phyloP scores from a whole-genome alignment of 1,140 invertebrate genomes.

The Drosophila truncata region DNA sequence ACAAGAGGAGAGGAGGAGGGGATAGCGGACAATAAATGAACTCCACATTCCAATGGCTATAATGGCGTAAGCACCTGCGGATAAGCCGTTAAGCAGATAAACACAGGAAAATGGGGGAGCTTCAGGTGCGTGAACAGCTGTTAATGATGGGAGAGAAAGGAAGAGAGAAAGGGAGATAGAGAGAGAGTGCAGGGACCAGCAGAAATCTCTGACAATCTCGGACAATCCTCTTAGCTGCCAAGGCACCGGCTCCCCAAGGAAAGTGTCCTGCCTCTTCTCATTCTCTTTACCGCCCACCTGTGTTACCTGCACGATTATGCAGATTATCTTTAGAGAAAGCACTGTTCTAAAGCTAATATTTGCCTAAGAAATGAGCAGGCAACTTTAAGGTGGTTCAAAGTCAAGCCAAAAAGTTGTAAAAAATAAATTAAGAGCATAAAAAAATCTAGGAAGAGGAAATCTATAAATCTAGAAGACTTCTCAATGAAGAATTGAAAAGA shows the following conservation, averaged over 20 bases:
- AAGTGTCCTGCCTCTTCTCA: background rate
- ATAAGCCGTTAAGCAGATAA: conserved; percentile 56
- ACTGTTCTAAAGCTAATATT: conserved; percentile 36
- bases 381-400: conserved; percentile 23
- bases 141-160: conserved; percentile 10
- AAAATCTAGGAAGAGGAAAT: background rate
- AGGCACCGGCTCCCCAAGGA: conserved; percentile 5
- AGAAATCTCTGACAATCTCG: conserved; percentile 39
- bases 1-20: background rate
- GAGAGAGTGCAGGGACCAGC: background rate
- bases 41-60: conserved; percentile 38
- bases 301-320: conserved; percentile 14
- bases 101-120: conserved; percentile 18
- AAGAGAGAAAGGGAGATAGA: background rate
- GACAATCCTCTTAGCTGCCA: conserved; percentile 53
- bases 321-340: conserved; percentile 25
- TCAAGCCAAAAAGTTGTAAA: background rate
- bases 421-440: too few species aligned
- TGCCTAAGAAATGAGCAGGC: conserved; percentile 32
- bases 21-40: conserved; percentile 39
- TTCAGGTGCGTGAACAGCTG: conserved; percentile 35
- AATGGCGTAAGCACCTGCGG: conserved; percentile 38
- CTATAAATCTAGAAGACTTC: background rate
- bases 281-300: background rate
- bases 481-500: background rate